Base-by-base conservation (phyloP, 2,113 vertebrate species). In the Anoplopoma fimbria region DNA sequence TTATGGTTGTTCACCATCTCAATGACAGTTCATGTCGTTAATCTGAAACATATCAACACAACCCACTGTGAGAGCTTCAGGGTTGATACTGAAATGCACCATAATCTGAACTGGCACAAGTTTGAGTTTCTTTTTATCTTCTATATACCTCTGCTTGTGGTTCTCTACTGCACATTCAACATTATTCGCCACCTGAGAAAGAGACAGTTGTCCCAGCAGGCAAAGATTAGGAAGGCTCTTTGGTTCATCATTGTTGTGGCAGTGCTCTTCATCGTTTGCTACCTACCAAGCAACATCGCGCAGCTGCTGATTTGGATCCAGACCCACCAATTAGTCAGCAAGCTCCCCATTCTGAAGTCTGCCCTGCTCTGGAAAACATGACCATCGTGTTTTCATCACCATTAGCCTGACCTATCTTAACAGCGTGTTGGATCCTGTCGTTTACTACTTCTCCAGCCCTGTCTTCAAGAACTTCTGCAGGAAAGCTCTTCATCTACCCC, bases 391-490 rank as follows among this genome's bases (percentile, higher is more conserved):
- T 95, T 58, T 89, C 80, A 57, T 91, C 83, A 89, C 90, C 33
- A 82, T 95, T 8, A 91, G 87, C 69, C 68, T 95, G 47, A 95
- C 94, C 6, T 95, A 95, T 70, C 88, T 95, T 67, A 95, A 95
- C 87, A 95, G 91, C 9, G 45, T 75, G 47, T 49, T 95, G 76
- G 93, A 95, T 69, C 94, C 94, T 4, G 23, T 94, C 9, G 74
- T 95, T 60, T 95, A 94, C 85, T 93, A 95, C 82, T 94, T 95
- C 77, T 94, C 93, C 75, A 95, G 91, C 69, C 70, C 95, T 0
- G 17, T 68, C 14, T 90, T 94, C 47, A 89, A 92, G 83, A 92
- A 80, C 69, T 57, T 92, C 75, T 90, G 83, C 69, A 86, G 83
- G 27, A 92, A 60, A 60, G 49, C 42, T 29, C 68, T 94, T 45